Evolutionary conservation across 2,113 vertebrate genomes (phyloP).

Genomic region (Craseonycteris thonglongyai): DNA sequence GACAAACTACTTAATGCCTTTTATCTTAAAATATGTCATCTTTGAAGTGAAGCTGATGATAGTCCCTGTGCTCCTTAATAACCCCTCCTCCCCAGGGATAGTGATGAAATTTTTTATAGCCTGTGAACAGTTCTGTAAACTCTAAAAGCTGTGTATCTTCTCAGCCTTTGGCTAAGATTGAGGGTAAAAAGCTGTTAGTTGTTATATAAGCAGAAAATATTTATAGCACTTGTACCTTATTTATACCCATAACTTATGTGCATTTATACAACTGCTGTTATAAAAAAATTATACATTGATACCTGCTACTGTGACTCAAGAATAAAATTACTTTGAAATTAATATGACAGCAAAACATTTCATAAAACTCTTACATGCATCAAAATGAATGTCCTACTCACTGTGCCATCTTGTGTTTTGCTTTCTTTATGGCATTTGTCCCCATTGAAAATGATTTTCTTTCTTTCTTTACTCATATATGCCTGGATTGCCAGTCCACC

Average conservation of each 20-base stretch:
- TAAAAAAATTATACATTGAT: not conserved
- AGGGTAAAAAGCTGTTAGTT: not conserved
- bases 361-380: not conserved
- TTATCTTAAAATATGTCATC: not conserved
- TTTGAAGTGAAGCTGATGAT: not conserved
- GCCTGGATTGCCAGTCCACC: not conserved
- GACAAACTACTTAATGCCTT: not conserved
- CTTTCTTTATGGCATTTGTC: not conserved
- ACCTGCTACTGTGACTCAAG: not conserved
- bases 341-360: rapidly evolving
- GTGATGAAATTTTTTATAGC: not conserved
- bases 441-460: not conserved
- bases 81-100: not conserved
- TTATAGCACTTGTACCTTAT: not conserved
- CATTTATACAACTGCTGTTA: not conserved
- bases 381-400: not conserved
- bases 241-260: not conserved
- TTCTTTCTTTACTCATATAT: not conserved
- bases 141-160: not conserved
- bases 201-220: not conserved
- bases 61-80: rapidly evolving
- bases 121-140: not conserved
- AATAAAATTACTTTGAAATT: not conserved
- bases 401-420: rapidly evolving
- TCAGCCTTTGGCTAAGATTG: not conserved